phyloP scores from a whole-genome alignment of 2,113 vertebrate species.

The Gymnobelideus leadbeateri region DNA sequence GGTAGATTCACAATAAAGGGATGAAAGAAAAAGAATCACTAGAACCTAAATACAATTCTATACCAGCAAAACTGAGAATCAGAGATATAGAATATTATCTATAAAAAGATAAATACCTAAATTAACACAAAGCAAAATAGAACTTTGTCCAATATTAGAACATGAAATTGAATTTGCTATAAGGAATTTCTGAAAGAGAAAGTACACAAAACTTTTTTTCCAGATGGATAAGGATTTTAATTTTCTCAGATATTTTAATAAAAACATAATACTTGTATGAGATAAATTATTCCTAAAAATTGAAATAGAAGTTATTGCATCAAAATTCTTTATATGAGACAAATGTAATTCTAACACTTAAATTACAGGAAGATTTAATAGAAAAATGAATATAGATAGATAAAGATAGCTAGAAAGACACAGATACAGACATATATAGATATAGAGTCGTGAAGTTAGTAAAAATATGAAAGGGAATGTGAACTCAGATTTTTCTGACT shows the following conservation, averaged over 20 bases:
- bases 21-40: neutral
- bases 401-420: too few species aligned
- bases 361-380: neutral
- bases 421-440: neutral
- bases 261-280: neutral
- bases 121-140: neutral
- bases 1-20: neutral
- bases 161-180: neutral
- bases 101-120: neutral
- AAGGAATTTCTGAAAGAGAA: neutral
- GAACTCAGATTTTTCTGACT: neutral
- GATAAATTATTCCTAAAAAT: neutral
- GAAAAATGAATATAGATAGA: neutral
- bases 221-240: neutral
- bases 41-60: neutral
- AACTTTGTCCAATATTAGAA: neutral
- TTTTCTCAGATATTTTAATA: neutral
- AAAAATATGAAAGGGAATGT: neutral
- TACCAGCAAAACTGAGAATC: neutral
- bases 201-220: neutral
- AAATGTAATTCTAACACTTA: neutral
- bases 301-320: neutral
- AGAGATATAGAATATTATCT: neutral
- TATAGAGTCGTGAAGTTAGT: too few species aligned
- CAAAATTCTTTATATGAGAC: neutral